Percentiles rank a stretch among this genome's conserved stretches.
Evolutionary conservation across 1,140 invertebrate species (phyloP).

Genomic region (Pseudobourletiella spinata): DNA sequence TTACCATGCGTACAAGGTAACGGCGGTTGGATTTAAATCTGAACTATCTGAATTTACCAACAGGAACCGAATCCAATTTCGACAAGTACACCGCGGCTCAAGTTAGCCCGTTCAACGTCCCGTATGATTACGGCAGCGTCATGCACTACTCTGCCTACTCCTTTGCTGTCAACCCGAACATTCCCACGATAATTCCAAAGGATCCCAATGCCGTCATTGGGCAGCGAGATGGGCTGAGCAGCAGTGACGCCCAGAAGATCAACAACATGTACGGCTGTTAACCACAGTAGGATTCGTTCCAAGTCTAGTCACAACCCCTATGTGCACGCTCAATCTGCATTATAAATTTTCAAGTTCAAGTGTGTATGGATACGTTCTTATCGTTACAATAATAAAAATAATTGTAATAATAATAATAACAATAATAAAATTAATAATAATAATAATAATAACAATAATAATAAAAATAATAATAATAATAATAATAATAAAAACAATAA

Average conservation of each 20-base stretch:
- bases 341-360: too few relatives aligned
- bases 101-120: slow-evolving; percentile 36
- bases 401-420: too few relatives aligned
- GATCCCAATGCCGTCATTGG: slow-evolving; percentile 20
- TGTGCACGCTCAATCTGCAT: too few relatives aligned
- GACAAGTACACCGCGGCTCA: slow-evolving; percentile 34
- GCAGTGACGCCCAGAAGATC: slow-evolving; percentile 22
- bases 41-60: not conserved
- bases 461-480: too few relatives aligned
- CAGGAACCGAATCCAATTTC: slow-evolving; percentile 37
- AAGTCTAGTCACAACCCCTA: too few relatives aligned
- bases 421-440: too few relatives aligned
- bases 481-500: too few relatives aligned
- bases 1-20: not conserved
- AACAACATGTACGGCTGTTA: slow-evolving; percentile 26
- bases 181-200: slow-evolving; percentile 12
- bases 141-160: slow-evolving; percentile 39
- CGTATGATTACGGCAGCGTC: slow-evolving; percentile 43
- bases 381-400: too few relatives aligned
- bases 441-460: too few relatives aligned
- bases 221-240: slow-evolving; percentile 18
- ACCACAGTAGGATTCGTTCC: not conserved
- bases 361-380: too few relatives aligned
- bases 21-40: not conserved
- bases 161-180: slow-evolving; percentile 25